A percentile compares a stretch with the other conserved stretches of the same genome.
These are phyloP conservation scores for Crocallis elinguaria DNA, from an alignment of 2,888 invertebrate species.

Conservation along the genomic window DNA sequence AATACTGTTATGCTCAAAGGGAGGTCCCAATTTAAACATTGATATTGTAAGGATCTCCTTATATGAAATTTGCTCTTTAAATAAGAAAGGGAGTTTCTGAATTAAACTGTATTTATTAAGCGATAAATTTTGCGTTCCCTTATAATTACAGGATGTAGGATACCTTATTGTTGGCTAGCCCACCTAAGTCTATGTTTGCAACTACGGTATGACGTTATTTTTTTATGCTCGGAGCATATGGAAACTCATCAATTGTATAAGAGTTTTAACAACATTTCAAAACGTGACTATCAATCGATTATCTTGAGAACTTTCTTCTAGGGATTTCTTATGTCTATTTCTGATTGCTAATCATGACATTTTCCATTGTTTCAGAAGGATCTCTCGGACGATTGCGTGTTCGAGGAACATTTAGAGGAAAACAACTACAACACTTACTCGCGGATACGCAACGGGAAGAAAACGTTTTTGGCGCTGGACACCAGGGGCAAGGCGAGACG, in stretches of 20 bases:
- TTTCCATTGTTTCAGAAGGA: slow-evolving; percentile 90
- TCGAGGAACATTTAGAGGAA: slow-evolving; percentile 93
- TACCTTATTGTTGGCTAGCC: neutral
- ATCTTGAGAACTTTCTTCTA: neutral
- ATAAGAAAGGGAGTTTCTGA: slow-evolving; percentile 43
- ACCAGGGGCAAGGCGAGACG: slow-evolving; percentile 89
- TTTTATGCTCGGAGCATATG: no score
- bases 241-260: no score
- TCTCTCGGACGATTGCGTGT: slow-evolving; percentile 93
- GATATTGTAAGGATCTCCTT: slow-evolving; percentile 55
- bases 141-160: slow-evolving; percentile 34
- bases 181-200: neutral
- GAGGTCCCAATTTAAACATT: slow-evolving; percentile 58
- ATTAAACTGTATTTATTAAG: slow-evolving; percentile 43
- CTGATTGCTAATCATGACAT: slow-evolving; percentile 44
- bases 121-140: slow-evolving; percentile 42
- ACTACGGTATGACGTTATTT: neutral
- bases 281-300: no score
- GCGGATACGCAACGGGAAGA: slow-evolving; percentile 86
- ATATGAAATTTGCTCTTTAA: slow-evolving; percentile 43
- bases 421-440: slow-evolving; percentile 95
- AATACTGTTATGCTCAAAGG: slow-evolving; percentile 58
- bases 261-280: no score
- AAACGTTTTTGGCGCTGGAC: slow-evolving; percentile 92
- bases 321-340: neutral